Evolutionary conservation across 92 coral and sea anemone genomes (phyloP), one percentile per base, ranked within the genome.

Genomic region (Zoanthus sansibaricus): DNA sequence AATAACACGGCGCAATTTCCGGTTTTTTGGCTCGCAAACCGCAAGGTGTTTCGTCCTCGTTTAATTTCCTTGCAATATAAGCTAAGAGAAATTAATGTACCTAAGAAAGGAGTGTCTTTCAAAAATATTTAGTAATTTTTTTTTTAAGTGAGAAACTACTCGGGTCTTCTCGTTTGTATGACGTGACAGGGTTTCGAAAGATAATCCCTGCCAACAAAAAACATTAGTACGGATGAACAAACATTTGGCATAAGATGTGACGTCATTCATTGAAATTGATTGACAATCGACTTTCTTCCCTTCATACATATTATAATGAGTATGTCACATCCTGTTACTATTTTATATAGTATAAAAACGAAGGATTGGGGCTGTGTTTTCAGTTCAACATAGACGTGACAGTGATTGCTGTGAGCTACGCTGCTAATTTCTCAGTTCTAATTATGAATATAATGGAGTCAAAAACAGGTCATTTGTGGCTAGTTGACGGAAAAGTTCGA

Each of bases 361-460:
- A 44, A 15, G 12, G 75, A 18, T 10, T 30, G 21, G 37, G 20
- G 61, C 73, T 12, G 14, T 45, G 31, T 66, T 58, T 46, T 12
- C 85, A 80, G 74, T 64, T 80, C 58, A 45, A 20, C 46, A 5
- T 30, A 64, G 37, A 48, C 45, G 75, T 56, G 13, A 80, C 17
- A 21, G 14, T 11, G 59, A 20, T 6, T 5, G 45, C 10, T 18
- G 15, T 16, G 1, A 4, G 54, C 0, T 42, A 8, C 10, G 3
- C 14, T 17, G 30, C 15, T 4, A 59, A 4, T 18, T 46, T 61
- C 56, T 45, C 17, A 62, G 1, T 7, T 44, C 13, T 62, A 74
- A 93, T 33, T 78, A 94, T 94, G 98, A 92, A 90, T 86, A 92
- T 90, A 93, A 75, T 93, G 47, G 91, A 89, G 71, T 89, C 94